Conservation (phyloP, 2,113 vertebrate species). For the Chaetodon auriga region DNA sequence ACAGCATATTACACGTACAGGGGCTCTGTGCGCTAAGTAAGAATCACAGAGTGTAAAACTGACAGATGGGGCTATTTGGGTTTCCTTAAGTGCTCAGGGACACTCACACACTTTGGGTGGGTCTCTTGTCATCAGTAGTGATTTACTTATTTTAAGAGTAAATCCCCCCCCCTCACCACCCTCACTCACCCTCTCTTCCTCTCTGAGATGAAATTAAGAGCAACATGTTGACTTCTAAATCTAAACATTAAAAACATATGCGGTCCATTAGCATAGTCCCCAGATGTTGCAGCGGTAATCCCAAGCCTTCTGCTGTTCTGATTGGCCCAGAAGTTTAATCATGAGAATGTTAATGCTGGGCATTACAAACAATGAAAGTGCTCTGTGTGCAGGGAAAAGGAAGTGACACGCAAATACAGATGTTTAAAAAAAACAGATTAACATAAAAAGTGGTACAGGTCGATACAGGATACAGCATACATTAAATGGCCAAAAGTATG, state of each 20-base stretch:
- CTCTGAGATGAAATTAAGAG: slow-evolving; percentile 59
- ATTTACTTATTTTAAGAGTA: slow-evolving; percentile 73
- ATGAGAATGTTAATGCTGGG: slow-evolving; percentile 51
- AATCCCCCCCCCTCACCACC: not conserved
- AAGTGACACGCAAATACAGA: slow-evolving; percentile 24
- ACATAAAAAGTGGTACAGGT: not conserved
- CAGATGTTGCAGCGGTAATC: slow-evolving; percentile 76
- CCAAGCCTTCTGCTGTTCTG: slow-evolving; percentile 47
- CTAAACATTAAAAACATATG: slow-evolving; percentile 78
- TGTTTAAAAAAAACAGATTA: slow-evolving; percentile 16
- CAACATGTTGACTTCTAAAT: slow-evolving; percentile 71
- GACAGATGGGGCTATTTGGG: slow-evolving; percentile 79
- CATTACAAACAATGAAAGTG: slow-evolving; percentile 55
- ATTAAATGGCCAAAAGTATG: not conserved
- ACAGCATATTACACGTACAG: slow-evolving; percentile 70
- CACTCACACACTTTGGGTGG: slow-evolving; percentile 63
- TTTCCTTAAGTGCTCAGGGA: slow-evolving; percentile 75
- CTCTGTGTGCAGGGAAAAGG: not conserved
- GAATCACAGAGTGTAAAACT: slow-evolving; percentile 67
- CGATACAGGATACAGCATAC: not conserved
- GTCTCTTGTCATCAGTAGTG: slow-evolving; percentile 66
- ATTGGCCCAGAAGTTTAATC: slow-evolving; percentile 73
- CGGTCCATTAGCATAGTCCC: slow-evolving; percentile 57
- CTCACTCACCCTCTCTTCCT: not conserved
- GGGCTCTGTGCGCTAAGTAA: slow-evolving; percentile 71